Conservation (phyloP, 1,140 invertebrate species). For the Adelges cooleyi region DNA sequence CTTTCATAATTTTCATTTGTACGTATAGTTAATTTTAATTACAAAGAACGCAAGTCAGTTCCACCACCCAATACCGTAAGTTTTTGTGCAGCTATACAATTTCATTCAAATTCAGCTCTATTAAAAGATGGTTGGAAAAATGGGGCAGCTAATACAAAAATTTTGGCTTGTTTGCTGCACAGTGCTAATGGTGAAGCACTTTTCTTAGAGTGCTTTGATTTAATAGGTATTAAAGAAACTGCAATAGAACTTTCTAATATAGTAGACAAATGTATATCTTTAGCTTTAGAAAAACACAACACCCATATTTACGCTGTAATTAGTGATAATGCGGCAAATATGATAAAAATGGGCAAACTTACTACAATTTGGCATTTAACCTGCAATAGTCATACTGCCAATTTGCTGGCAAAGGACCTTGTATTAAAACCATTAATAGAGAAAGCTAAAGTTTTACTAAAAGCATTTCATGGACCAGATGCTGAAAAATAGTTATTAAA, state of each 20-base stretch:
- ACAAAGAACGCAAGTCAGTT: too few relatives aligned
- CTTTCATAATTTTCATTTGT: too few relatives aligned
- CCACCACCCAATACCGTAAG: too few relatives aligned
- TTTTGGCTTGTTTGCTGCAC: not conserved
- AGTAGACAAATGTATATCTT: not conserved
- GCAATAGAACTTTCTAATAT: not conserved
- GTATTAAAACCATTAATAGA: not conserved
- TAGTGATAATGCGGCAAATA: not conserved
- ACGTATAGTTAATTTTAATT: too few relatives aligned
- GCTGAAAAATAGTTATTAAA: not conserved
- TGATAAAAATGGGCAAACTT: conserved; percentile 1
- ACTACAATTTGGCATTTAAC: not conserved
- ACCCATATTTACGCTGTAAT: not conserved
- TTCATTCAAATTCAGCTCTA: not conserved
- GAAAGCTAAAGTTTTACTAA: not conserved
- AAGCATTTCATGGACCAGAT: not conserved
- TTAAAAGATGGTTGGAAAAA: not conserved
- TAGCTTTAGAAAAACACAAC: not conserved
- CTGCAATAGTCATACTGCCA: conserved; percentile 1
- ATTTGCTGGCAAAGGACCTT: not conserved
- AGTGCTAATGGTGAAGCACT: not conserved
- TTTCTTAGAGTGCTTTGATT: not conserved
- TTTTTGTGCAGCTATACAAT: not conserved
- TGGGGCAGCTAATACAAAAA: not conserved
- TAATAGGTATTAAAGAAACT: not conserved